Base-by-base conservation (phyloP, 2,113 vertebrate species). In the Melozone crissalis region DNA sequence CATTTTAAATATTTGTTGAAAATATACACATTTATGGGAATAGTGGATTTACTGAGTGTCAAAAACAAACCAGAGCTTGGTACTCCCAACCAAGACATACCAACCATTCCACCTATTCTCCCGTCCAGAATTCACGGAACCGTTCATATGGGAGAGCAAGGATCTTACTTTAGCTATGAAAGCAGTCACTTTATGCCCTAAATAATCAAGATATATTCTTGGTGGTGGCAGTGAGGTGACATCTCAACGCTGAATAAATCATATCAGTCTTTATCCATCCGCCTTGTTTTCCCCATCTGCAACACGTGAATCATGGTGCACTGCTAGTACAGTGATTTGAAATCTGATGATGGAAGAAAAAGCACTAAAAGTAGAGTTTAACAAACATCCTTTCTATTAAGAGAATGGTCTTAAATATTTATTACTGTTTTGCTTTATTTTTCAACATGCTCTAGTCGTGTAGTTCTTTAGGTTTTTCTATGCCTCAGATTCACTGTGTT, bases 171-270 rank as follows among this genome's bases (percentile, higher is more conserved):
- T 33, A 81, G 30, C 31, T 78, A 4, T 47, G 35, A 74, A 83
- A 66, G 37, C 26, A 28, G 44, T 51, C n/a, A 43, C 44, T 91
- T 91, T 84, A 66, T 75, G 47, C 20, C 46, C 61, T 75, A 75
- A 78, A 82, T 77, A 87, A 89, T 76, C 49, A 87, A 67, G 44
- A 84, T 92, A 41, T 68, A 67, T 61, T 84, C 59, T 67, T 49
- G 30, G 5, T 74, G 73, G 27, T 89, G 24, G 20, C 43, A 87
- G 55, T 57, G 52, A 87, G 43, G 73, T 81, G 92, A 78, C 49
- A 79, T 54, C 39, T 88, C 72, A 82, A 33, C 0, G 0, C 39
- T 79, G 37, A 88, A 82, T 89, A 90, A 91, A 59, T 95, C 31
- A 52, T 77, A 75, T 75, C 39, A 33, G 17, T 55, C 46, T 72